These are phyloP conservation scores for Sebastes dallii DNA, from an alignment of 2,797 vertebrate species.

Conservation along the genomic window DNA sequence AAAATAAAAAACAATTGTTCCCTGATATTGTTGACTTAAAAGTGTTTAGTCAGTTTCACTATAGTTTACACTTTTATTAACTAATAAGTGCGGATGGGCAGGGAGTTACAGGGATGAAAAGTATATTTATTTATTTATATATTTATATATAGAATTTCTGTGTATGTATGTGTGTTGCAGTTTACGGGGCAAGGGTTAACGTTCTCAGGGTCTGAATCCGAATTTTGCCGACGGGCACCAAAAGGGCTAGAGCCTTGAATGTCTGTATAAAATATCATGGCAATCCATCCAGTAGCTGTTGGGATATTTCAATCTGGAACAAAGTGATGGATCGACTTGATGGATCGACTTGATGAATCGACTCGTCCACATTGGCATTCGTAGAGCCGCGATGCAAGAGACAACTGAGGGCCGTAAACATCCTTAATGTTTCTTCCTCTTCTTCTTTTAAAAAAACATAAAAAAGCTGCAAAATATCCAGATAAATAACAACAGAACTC, in stretches of 20 bases:
- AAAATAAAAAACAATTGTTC: fast-evolving
- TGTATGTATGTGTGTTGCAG: too few species aligned
- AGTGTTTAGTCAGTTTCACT: too few species aligned
- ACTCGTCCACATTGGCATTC: background rate
- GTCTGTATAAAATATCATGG: background rate
- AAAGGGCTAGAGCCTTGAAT: background rate
- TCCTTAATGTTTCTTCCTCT: background rate
- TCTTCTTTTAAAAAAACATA: background rate
- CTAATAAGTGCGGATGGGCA: fast-evolving
- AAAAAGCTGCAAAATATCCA: background rate
- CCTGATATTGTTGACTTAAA: too few species aligned
- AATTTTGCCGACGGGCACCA: background rate
- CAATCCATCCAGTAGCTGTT: background rate
- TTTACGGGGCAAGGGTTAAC: too few species aligned
- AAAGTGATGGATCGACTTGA: background rate
- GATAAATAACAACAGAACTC: constrained; percentile 23
- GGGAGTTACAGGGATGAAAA: too few species aligned
- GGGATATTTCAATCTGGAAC: background rate
- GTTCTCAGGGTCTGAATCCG: too few species aligned
- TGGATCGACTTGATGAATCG: background rate
- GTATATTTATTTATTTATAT: too few species aligned
- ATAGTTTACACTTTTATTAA: too few species aligned
- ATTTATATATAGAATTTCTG: too few species aligned
- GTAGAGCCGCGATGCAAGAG: background rate
- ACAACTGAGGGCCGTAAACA: background rate